Percentiles rank a stretch among this genome's conserved stretches.
Evolutionary conservation across 2,888 invertebrate species (phyloP).

Genomic region (Hirtodrosophila duncani): DNA sequence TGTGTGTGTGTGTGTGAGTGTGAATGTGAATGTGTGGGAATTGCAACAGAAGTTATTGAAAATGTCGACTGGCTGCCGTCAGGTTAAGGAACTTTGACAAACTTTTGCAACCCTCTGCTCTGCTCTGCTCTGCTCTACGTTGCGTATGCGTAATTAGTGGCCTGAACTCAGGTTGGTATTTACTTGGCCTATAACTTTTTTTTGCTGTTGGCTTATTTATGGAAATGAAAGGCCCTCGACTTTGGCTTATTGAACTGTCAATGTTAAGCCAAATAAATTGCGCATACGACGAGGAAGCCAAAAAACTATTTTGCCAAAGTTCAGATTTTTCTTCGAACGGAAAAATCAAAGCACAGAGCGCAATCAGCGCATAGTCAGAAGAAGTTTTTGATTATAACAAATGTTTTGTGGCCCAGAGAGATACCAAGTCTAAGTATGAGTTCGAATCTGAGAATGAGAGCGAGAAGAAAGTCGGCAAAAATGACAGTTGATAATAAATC

Average conservation of each 20-base stretch:
- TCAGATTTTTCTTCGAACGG: conserved; percentile 22
- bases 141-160: conserved; percentile 75
- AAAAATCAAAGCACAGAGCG: conserved; percentile 56
- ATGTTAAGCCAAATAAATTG: conserved; percentile 70
- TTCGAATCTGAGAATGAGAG: neutral
- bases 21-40: conserved; percentile 49
- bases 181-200: conserved; percentile 39
- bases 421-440: conserved; percentile 5
- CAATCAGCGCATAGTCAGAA: conserved; percentile 54
- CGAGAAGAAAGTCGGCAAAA: conserved; percentile 25
- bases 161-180: conserved; percentile 47
- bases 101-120: conserved; percentile 52
- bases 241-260: conserved; percentile 68
- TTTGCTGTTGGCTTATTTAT: conserved; percentile 55
- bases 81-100: conserved; percentile 64
- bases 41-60: conserved; percentile 67
- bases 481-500: conserved; percentile 71
- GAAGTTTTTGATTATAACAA: conserved; percentile 70
- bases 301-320: conserved; percentile 58
- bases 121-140: too few relatives aligned
- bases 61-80: conserved; percentile 33
- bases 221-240: conserved; percentile 62
- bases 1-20: conserved; percentile 5
- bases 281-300: conserved; percentile 33
- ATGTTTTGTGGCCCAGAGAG: conserved; percentile 44